Evolutionary conservation across 2,888 invertebrate genomes (phyloP).

Genomic region (Phytoseiulus persimilis): DNA sequence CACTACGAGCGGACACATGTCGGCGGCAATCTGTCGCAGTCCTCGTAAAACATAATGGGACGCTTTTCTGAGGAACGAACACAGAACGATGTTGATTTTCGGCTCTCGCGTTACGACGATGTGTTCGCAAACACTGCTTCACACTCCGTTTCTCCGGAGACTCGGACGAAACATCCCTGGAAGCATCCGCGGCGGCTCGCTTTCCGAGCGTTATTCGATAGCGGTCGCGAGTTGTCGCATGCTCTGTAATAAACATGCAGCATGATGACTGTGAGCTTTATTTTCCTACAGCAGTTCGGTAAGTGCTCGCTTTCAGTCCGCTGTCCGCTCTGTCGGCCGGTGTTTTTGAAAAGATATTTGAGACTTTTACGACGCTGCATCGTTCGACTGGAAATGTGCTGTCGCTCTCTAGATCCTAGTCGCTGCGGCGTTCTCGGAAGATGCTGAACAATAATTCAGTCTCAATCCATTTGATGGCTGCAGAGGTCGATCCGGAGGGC

Average conservation of each 20-base stretch:
- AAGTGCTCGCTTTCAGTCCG: not conserved
- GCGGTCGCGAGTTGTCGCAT: not conserved
- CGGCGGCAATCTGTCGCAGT: not conserved
- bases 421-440: not conserved
- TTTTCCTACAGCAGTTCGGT: not conserved
- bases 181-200: no score
- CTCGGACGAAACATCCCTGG: no score
- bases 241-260: not conserved
- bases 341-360: not conserved
- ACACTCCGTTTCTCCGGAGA: no score
- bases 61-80: not conserved
- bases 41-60: not conserved
- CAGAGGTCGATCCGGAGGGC: not conserved
- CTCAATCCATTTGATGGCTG: not conserved
- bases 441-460: not conserved
- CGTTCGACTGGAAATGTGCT: not conserved
- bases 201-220: not conserved
- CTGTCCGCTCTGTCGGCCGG: not conserved
- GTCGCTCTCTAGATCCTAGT: not conserved
- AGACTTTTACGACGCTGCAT: constrained; percentile 5
- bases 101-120: not conserved
- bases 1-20: not conserved
- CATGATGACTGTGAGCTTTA: not conserved
- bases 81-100: not conserved
- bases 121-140: not conserved